Base-by-base conservation (phyloP, 2,113 vertebrate species). In the Megaceryle torquata region DNA sequence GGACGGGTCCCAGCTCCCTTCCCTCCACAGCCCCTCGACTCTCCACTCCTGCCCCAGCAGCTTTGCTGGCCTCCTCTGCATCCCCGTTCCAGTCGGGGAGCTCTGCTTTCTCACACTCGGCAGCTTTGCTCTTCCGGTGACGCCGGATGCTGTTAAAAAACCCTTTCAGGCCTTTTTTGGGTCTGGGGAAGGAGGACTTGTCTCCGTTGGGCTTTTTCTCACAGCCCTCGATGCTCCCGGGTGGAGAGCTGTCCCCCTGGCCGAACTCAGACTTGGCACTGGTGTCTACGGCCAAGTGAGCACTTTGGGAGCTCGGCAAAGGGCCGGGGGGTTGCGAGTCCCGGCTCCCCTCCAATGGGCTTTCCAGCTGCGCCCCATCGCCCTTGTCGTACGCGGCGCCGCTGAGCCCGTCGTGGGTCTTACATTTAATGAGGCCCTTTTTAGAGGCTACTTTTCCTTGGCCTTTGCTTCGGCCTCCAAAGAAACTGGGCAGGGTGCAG, bases 401-500 rank as follows among this genome's bases (percentile, higher is more conserved):
- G 74, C 98, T 98, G 37, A 99, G 96, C 78, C 99, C 98, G 13
- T 99, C 99, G 1, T 99, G 98, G 3, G 99, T 99, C 97, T 98
- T 99, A 91, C 99, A 99, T 93, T 99, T 99, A 76, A 97, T 95
- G n/a, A 99, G 94, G 51, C 98, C 98, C 82, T 99, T 99, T 96
- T 98, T 99, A 12, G 98, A 97, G 13, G 95, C 96, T 69, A 91
- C 98, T 90, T 99, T 99, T 60, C 92, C 98, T 46, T 93, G 98
- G 96, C 97, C 97, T 98, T 99, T 99, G 95, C 91, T 98, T 44
- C 96, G 98, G 46, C 99, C 98, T 14, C 99, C 98, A 39, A 99
- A 99, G 95, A 99, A 99, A 91, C 98, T 99, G 8, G 99, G 99
- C 82, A 99, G 97, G 33, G 99, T 98, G 86, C 99, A 99, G 90